These are phyloP conservation scores for Acinonyx jubatus DNA, from an alignment of 2,113 vertebrate species.

Conservation along the genomic window DNA sequence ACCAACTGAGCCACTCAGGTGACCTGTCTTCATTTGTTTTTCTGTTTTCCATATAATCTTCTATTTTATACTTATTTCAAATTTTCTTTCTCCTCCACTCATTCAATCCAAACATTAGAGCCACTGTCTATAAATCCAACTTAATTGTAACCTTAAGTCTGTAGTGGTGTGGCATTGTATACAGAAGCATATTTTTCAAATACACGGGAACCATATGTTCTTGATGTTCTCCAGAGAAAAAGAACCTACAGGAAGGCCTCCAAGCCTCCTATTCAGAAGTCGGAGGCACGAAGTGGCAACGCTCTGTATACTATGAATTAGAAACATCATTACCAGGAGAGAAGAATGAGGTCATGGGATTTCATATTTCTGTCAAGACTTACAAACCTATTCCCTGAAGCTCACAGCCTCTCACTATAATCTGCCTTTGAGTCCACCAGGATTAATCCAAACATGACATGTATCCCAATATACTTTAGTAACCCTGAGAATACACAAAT, in stretches of 20 bases:
- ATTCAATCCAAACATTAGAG: neutral
- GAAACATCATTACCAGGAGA: neutral
- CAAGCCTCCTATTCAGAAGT: neutral
- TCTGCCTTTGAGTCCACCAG: neutral
- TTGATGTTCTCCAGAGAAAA: neutral
- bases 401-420: neutral
- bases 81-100: neutral
- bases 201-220: neutral
- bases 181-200: neutral
- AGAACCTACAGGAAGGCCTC: neutral
- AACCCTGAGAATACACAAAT: neutral
- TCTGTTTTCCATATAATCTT: neutral
- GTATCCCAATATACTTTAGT: neutral
- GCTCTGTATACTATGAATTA: neutral
- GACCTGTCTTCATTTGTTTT: neutral
- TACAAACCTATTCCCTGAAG: neutral
- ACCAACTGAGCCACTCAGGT: too few species aligned
- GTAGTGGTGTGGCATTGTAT: neutral
- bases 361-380: neutral
- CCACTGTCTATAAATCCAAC: neutral
- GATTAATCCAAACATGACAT: neutral
- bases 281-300: neutral
- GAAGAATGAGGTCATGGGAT: neutral
- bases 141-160: neutral
- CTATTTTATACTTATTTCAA: neutral